These are phyloP conservation scores for human DNA, from an alignment of 2,113 vertebrate species.

Conservation along the genomic window DNA sequence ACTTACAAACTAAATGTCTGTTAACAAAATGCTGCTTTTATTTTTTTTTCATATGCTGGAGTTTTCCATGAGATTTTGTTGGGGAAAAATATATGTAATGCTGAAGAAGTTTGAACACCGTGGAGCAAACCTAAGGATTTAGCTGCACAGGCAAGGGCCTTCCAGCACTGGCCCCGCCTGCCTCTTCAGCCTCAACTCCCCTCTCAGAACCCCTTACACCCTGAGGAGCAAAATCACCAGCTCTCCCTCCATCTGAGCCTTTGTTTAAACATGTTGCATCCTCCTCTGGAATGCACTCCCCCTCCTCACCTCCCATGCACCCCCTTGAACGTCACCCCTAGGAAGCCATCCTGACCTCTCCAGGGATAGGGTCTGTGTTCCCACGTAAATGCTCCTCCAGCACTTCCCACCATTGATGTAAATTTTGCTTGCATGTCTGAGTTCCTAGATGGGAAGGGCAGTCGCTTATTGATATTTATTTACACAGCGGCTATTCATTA, in stretches of 20 bases:
- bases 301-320: background rate
- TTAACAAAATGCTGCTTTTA: background rate
- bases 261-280: background rate
- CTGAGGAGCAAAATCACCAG: background rate
- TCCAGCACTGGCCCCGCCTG: fast-evolving
- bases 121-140: background rate
- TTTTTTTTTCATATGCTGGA: background rate
- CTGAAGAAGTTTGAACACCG: background rate
- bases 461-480: background rate
- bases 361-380: too few relatives aligned
- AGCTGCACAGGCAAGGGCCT: background rate
- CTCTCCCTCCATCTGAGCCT: background rate
- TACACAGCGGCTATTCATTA: background rate
- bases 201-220: background rate
- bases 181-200: too few relatives aligned
- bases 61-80: background rate
- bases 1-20: background rate
- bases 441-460: background rate
- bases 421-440: background rate
- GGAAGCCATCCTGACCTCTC: background rate
- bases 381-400: background rate
- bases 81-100: fast-evolving
- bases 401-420: background rate
- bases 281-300: fast-evolving
- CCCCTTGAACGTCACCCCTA: background rate